Evolutionary conservation across 2,888 invertebrate species (phyloP).

Genomic region (Archips xylosteana): DNA sequence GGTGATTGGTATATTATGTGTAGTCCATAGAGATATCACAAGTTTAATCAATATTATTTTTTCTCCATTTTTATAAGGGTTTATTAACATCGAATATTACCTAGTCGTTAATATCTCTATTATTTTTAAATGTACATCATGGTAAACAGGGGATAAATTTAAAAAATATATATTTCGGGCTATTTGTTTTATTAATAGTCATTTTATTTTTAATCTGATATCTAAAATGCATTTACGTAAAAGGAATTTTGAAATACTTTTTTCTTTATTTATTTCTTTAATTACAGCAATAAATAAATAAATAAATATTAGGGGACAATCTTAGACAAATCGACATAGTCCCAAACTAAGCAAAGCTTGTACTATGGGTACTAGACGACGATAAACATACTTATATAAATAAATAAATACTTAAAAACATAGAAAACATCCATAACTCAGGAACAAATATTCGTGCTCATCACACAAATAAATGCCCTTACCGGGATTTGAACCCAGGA

Average conservation of each 20-base stretch:
- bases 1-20: not conserved
- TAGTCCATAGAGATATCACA: not conserved
- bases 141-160: conserved; percentile 31
- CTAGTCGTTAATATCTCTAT: conserved; percentile 37
- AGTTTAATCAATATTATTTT: not conserved
- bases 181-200: not conserved
- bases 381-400: too few species aligned
- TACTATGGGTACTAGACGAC: too few species aligned
- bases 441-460: too few species aligned
- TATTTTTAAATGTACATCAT: conserved; percentile 20
- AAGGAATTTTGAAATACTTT: not conserved
- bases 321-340: too few species aligned
- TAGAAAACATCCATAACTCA: too few species aligned
- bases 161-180: not conserved
- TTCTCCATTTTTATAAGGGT: not conserved
- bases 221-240: too few species aligned
- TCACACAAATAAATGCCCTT: too few species aligned
- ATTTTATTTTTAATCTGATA: not conserved
- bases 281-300: too few species aligned
- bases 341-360: too few species aligned
- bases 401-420: too few species aligned
- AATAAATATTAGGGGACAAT: too few species aligned
- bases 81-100: conserved; percentile 40
- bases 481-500: too few species aligned
- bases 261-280: not conserved